Base-by-base conservation (phyloP, 2,113 vertebrate species). In the Desmodus rotundus region DNA sequence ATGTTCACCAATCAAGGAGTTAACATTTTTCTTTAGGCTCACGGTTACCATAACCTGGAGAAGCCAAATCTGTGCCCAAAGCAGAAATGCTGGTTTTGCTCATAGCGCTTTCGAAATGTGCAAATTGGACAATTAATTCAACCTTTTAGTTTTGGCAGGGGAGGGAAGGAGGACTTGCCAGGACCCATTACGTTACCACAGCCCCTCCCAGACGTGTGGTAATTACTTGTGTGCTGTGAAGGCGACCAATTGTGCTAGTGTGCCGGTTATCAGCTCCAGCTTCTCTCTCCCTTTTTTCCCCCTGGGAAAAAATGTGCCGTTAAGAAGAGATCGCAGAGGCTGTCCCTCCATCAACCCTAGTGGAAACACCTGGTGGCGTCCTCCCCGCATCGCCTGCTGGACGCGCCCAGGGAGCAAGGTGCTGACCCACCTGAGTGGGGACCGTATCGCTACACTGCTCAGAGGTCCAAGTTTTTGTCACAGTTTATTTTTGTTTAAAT, bases 161-260 rank as follows among this genome's bases (percentile, higher is more conserved):
- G 22, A 72, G 16, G 61, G 54, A 43, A 41, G 43, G 38, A 20
- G 68, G 26, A 8, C 17, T 31, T 70, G 41, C 80, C 61, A 33
- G 72, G 0, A 17, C 28, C 20, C 31, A 1, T n/a, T 38, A 47
- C 17, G 16, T 28, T 20, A 5, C 73, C 20, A 0, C 41, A 67
- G 50, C 22, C 83, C 12, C 36, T 52, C 73, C 76, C 38, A 36
- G 33, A n/a, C 45, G 14, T 19, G 45, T 52, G 16, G 56, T n/a
- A 4, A 45, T n/a, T 36, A 36, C 50, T 24, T 15, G 76, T 68
- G 38, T 2, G 65, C 24, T 41, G 3, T 2, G 65, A 67, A 85
- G 52, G 73, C 3, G 2, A 2, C 45, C 58, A 3, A 0, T 2
- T 52, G 65, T 72, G 56, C 14, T 4, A 0, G 16, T 0, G 33